phyloP scores from a whole-genome alignment of 2,797 vertebrate genomes.

The Silurus aristotelis region DNA sequence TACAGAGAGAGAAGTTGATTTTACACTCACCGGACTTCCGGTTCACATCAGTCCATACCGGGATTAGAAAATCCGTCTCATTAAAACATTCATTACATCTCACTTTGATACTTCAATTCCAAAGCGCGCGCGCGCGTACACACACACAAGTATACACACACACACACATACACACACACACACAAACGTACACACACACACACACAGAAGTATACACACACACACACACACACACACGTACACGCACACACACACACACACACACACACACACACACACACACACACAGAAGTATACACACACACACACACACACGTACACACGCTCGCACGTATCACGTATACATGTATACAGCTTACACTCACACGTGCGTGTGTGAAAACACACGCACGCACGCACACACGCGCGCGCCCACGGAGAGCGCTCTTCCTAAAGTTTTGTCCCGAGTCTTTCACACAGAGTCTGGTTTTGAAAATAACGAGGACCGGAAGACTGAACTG shows the following conservation, averaged over 20 bases:
- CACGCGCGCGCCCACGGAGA: no score
- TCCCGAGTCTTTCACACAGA: slow-evolving; percentile 58
- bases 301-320: neutral
- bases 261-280: slow-evolving; percentile 58
- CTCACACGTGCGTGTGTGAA: no score
- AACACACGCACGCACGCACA: no score
- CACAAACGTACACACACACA: slow-evolving; percentile 41
- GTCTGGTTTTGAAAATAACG: slow-evolving; percentile 3
- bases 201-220: slow-evolving; percentile 33
- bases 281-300: neutral
- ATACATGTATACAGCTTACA: no score
- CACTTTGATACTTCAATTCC: slow-evolving; percentile 28
- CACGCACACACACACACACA: neutral
- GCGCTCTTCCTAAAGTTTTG: slow-evolving; percentile 4
- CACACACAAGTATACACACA: slow-evolving; percentile 3
- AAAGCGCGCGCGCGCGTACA: slow-evolving; percentile 34
- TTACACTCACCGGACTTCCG: no score
- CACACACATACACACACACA: neutral
- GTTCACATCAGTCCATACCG: no score
- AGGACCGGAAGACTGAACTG: neutral
- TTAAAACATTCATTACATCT: neutral
- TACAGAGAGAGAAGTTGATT: no score
- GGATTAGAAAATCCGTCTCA: neutral
- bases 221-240: neutral
- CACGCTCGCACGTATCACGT: neutral